Evolutionary conservation across 2,888 invertebrate genomes (phyloP).

Genomic region (Sinotaia quadrata): DNA sequence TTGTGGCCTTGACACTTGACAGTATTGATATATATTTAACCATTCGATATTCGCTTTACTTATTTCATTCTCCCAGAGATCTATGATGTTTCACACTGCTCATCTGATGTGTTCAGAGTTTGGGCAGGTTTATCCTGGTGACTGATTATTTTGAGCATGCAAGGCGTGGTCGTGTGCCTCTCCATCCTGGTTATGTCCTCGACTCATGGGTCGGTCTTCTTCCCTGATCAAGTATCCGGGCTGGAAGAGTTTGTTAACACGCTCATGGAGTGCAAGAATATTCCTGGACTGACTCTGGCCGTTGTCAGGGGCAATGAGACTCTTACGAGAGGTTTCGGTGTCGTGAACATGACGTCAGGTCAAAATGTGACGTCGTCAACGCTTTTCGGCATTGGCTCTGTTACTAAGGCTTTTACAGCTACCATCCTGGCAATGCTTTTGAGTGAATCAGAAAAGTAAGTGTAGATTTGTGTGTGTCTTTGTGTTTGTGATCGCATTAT

Average conservation of each 20-base stretch:
- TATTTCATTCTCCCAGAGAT: too few species aligned
- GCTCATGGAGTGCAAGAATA: slow-evolving; percentile 42
- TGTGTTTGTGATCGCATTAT: too few species aligned
- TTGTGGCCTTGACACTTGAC: too few species aligned
- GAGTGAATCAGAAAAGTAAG: slow-evolving; percentile 22
- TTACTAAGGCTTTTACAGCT: slow-evolving; percentile 47
- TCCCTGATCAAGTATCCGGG: slow-evolving; percentile 3
- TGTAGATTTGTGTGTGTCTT: too few species aligned
- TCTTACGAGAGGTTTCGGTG: slow-evolving; percentile 44
- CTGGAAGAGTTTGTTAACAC: slow-evolving; percentile 24
- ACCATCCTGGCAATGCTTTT: slow-evolving; percentile 40
- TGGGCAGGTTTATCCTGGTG: too few species aligned
- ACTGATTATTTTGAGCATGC: too few species aligned
- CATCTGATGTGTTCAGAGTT: too few species aligned
- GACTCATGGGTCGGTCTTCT: slow-evolving; percentile 12
- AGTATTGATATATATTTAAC: too few species aligned
- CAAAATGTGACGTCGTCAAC: slow-evolving; percentile 35
- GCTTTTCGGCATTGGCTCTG: slow-evolving; percentile 43
- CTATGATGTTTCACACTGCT: too few species aligned
- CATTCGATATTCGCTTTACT: too few species aligned
- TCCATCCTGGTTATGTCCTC: neutral
- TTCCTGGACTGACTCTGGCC: slow-evolving; percentile 49
- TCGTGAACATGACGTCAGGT: slow-evolving; percentile 35
- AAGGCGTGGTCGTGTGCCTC: too few species aligned
- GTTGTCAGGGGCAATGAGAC: slow-evolving; percentile 49